These are phyloP conservation scores for Litocranius walleri DNA, from an alignment of 2,113 vertebrate species.

Conservation along the genomic window DNA sequence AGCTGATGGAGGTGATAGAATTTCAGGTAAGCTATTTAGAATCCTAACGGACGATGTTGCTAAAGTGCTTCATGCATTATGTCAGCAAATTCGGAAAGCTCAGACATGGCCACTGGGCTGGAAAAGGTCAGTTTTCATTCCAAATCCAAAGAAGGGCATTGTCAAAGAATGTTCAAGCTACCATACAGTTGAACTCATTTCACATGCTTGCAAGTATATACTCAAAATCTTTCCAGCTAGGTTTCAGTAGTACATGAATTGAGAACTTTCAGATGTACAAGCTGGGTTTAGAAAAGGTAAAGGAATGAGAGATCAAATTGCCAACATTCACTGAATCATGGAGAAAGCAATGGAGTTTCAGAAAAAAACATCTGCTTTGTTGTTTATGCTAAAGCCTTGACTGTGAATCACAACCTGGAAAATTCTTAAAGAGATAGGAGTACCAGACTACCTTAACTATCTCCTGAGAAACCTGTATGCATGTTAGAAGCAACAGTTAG, in stretches of 20 bases:
- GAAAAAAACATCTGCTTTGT: not conserved
- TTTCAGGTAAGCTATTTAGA: not conserved
- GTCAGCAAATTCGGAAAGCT: not conserved
- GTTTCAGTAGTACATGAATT: not conserved
- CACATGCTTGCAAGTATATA: not conserved
- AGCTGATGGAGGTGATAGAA: not conserved
- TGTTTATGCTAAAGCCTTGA: not conserved
- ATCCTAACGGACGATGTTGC: not conserved
- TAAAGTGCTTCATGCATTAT: not conserved
- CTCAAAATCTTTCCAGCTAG: not conserved
- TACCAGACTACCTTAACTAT: not conserved
- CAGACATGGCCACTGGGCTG: not conserved
- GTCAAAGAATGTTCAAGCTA: not conserved
- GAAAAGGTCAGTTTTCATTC: not conserved
- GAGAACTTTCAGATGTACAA: not conserved
- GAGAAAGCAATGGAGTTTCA: not conserved
- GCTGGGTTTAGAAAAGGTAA: not conserved
- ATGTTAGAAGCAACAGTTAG: not conserved
- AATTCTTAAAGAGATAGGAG: not conserved
- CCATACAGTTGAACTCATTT: not conserved
- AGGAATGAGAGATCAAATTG: not conserved
- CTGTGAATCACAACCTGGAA: not conserved
- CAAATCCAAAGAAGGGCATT: not conserved
- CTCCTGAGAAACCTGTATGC: not conserved
- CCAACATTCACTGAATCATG: not conserved